Percentiles rank a stretch among this genome's conserved stretches.
Evolutionary conservation across 1,140 invertebrate species (phyloP).

Genomic region (Dreissena polymorpha): DNA sequence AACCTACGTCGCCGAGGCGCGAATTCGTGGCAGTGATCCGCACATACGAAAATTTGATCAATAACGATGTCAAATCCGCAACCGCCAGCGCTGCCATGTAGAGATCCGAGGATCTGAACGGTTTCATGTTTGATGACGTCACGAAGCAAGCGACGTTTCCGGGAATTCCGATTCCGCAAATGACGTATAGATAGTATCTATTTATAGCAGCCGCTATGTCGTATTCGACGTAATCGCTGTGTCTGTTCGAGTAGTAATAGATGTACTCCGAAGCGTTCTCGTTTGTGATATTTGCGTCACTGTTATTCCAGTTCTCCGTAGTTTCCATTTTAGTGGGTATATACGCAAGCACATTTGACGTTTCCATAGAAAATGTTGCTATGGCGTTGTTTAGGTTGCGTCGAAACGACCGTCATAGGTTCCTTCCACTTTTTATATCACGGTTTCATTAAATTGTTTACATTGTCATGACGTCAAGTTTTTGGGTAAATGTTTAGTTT

Average conservation of each 20-base stretch:
- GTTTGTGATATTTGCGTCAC: background rate
- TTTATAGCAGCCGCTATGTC: conserved; percentile 61
- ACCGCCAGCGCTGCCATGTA: conserved; percentile 67
- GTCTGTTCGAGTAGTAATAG: background rate
- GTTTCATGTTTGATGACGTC: conserved; percentile 63
- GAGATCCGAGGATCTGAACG: conserved; percentile 63
- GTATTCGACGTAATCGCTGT: conserved; percentile 51
- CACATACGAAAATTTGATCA: conserved; percentile 61
- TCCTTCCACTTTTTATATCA: no score
- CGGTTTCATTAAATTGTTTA: no score
- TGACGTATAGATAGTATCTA: conserved; percentile 67
- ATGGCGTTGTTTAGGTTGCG: no score
- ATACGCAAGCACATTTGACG: no score
- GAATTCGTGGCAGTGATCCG: conserved; percentile 56
- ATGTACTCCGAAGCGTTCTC: background rate
- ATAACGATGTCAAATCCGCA: conserved; percentile 60
- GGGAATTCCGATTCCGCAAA: conserved; percentile 66
- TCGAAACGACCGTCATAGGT: no score
- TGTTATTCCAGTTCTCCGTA: background rate
- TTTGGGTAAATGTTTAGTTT: no score
- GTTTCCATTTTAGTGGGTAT: background rate
- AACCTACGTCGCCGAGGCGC: conserved; percentile 56
- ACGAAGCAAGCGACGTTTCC: conserved; percentile 66
- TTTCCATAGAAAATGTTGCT: no score
- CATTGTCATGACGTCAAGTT: no score